Evolutionary conservation across 1,140 invertebrate genomes (phyloP), one percentile per base, ranked within the genome.

Genomic region (Pantala flavescens): DNA sequence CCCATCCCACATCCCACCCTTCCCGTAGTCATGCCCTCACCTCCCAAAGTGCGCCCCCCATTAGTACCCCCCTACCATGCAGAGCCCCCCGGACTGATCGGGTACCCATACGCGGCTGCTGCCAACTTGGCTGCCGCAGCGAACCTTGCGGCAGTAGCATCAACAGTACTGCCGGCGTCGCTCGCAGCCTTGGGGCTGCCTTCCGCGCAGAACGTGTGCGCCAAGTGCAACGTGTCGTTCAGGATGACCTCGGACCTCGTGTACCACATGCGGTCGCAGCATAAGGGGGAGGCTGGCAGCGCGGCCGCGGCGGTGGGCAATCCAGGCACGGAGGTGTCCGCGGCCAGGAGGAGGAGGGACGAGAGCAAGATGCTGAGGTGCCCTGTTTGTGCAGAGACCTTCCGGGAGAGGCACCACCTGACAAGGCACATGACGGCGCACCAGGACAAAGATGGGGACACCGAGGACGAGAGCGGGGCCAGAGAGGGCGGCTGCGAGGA

Each of bases 231-330:
- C 82, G 91, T 98, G 70, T 95, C 93, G 71, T 99, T 99, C 80
- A 86, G 96, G 49, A 98, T 99, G 96, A 99, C 97, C 24, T 97
- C 95, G 24, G 97, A 99, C 80, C 84, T 99, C 70, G 97, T 99
- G 16, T 98, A 98, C 81, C 97, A 99, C 80, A 98, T 99, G 96
- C 84, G 96, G 24, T 95, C 93, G 0, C 94, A 97, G 81, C 95
- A 97, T 82, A 96, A 96, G 82, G 91, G 89, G 78, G 93, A 95
- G 78, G 76, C 78, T 11, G 71, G 14, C 2, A 23, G 5, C 5
- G 2, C 71, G n/a, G 42, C 28, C 23, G 2, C 16, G 3, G 49
- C 12, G 49, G 49, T 63, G 14, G 49, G 16, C 16, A 21, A 21
- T 16, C 3, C 49, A 12, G 12, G n/a, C 49, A 74, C 71, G 43